Conservation (phyloP, 2,797 vertebrate genomes). For the Adelosebastes latens region DNA sequence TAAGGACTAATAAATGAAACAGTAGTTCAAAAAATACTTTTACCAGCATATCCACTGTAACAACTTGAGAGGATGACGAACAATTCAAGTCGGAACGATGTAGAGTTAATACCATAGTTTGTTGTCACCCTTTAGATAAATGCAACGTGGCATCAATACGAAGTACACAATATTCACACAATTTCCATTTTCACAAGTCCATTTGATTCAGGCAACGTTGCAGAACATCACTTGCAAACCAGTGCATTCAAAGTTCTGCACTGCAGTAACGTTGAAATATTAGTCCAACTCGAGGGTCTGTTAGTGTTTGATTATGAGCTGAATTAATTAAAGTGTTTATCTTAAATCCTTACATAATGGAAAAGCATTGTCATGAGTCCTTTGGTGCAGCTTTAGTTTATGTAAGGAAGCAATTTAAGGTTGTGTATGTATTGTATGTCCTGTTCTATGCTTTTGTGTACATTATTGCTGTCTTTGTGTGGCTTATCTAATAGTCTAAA, state of each 20-base stretch:
- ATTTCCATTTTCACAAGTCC: conserved; percentile 2
- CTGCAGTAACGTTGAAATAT: background rate
- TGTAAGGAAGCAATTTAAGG: conserved; percentile 34
- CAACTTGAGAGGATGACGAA: conserved; percentile 36
- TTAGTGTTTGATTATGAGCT: conserved; percentile 22
- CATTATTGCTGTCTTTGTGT: conserved; percentile 52
- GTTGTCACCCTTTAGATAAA: conserved; percentile 10
- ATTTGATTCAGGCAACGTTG: background rate
- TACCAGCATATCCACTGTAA: conserved; percentile 27
- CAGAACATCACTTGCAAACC: conserved; percentile 11
- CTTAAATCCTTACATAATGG: conserved; percentile 40
- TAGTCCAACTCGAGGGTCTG: conserved; percentile 9
- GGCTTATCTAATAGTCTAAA: conserved; percentile 43
- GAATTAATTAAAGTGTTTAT: conserved; percentile 22
- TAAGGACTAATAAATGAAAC: conserved; percentile 45
- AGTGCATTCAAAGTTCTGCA: background rate
- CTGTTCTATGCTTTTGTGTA: conserved; percentile 23
- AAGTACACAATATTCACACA: conserved; percentile 19
- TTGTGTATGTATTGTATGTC: conserved; percentile 8
- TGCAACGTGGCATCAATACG: conserved; percentile 9
- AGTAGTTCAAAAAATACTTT: conserved; percentile 39
- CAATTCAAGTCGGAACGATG: conserved; percentile 11
- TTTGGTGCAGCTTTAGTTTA: conserved; percentile 43
- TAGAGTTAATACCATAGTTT: conserved; percentile 10
- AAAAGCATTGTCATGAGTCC: conserved; percentile 25